These are phyloP conservation scores for Caiman crocodilus DNA, from an alignment of 2,797 vertebrate genomes.

Conservation along the genomic window DNA sequence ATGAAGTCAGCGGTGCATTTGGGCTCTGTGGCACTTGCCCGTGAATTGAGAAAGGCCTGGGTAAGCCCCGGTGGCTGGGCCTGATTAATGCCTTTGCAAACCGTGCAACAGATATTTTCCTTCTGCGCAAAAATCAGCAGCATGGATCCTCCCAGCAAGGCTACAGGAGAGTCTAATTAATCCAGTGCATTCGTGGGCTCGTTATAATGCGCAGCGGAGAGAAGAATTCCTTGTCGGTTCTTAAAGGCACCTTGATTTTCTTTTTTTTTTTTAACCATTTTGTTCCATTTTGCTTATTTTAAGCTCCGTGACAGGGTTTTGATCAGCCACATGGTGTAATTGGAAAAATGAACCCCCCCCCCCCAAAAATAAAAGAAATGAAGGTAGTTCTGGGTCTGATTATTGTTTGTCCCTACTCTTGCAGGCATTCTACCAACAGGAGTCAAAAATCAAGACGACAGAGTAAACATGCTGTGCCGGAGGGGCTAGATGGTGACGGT, in stretches of 20 bases:
- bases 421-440: neutral
- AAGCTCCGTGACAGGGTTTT: fast-evolving
- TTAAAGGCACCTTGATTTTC: neutral
- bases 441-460: neutral
- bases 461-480: neutral
- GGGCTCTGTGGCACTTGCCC: conserved; percentile 1
- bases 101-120: neutral
- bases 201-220: neutral
- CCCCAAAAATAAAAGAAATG: neutral
- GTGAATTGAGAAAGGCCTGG: neutral
- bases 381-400: neutral
- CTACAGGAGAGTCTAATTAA: neutral
- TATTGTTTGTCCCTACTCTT: neutral
- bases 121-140: neutral
- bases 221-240: neutral
- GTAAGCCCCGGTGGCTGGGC: neutral
- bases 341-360: neutral
- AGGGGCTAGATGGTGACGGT: neutral
- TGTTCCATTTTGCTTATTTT: neutral
- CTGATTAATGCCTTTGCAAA: neutral
- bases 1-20: neutral
- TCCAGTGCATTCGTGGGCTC: neutral
- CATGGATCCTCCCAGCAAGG: neutral
- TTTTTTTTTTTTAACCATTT: neutral
- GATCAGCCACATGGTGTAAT: neutral